Evolutionary conservation across 2,113 vertebrate genomes (phyloP).

Genomic region (Gallinago media): DNA sequence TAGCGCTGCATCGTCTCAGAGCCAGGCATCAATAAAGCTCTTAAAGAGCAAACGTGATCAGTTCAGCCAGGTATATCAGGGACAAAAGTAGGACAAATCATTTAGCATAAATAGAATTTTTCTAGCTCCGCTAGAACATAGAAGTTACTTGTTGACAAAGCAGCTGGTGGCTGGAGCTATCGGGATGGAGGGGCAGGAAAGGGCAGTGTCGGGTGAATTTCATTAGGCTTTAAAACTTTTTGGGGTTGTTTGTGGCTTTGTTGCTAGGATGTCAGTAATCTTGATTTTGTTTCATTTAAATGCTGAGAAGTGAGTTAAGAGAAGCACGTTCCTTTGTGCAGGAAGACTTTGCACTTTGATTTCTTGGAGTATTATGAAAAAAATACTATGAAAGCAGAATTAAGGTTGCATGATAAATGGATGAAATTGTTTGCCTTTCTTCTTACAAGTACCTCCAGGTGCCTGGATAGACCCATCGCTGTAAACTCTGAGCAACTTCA

Average conservation of each 20-base stretch:
- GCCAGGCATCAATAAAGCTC: neutral
- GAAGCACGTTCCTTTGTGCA: neutral
- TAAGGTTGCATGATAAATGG: neutral
- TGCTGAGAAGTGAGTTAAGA: neutral
- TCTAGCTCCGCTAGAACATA: neutral
- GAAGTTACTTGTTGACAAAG: neutral
- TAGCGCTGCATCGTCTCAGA: neutral
- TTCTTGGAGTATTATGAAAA: neutral
- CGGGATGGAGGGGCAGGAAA: neutral
- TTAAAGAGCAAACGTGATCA: neutral
- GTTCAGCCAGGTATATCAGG: neutral
- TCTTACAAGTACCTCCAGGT: neutral
- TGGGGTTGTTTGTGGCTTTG: neutral
- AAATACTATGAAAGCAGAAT: neutral
- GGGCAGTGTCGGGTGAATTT: neutral
- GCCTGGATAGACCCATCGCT: neutral
- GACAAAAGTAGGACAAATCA: neutral
- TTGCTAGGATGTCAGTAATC: neutral
- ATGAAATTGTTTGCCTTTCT: neutral
- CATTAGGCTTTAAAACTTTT: neutral
- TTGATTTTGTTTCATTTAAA: neutral
- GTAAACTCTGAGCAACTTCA: neutral
- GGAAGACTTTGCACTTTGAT: neutral
- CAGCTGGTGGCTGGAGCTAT: rapidly evolving
- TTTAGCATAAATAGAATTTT: neutral